phyloP scores from a whole-genome alignment of 1,140 invertebrate genomes.

The Diorhabda sublineata region DNA sequence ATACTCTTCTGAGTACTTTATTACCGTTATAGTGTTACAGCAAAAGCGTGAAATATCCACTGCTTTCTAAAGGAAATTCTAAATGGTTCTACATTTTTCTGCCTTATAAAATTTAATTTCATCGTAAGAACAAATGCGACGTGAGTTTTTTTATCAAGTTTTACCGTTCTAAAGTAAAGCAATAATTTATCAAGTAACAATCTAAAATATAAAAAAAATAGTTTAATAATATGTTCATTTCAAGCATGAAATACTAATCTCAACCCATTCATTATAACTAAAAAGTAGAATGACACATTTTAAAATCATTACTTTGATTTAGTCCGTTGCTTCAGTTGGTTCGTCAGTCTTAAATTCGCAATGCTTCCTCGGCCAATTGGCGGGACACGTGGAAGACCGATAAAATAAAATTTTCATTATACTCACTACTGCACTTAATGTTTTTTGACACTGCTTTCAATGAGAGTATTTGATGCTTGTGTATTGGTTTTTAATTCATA shows the following conservation, averaged over 20 bases:
- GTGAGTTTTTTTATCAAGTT: not conserved
- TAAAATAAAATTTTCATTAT: too few relatives aligned
- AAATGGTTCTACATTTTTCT: slow-evolving; percentile 12
- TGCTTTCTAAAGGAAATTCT: slow-evolving; percentile 14
- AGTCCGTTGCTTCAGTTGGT: not conserved
- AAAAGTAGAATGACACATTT: not conserved
- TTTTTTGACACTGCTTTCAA: too few relatives aligned
- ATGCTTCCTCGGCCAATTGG: too few relatives aligned
- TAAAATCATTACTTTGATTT: not conserved
- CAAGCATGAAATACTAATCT: not conserved
- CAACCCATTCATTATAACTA: slow-evolving; percentile 1
- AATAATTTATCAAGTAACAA: not conserved
- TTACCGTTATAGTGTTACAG: not conserved
- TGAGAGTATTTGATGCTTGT: too few relatives aligned
- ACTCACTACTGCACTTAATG: too few relatives aligned
- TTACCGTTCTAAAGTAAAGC: not conserved
- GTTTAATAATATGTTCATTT: not conserved
- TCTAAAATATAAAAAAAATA: not conserved
- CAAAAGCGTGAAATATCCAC: not conserved
- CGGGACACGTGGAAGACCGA: too few relatives aligned
- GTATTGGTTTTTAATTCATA: too few relatives aligned
- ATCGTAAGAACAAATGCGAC: not conserved
- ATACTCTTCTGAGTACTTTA: too few relatives aligned
- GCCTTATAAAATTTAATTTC: slow-evolving; percentile 6
- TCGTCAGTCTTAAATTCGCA: too few relatives aligned